These are phyloP conservation scores for Carollia perspicillata DNA, from an alignment of 2,113 vertebrate genomes.

Conservation along the genomic window DNA sequence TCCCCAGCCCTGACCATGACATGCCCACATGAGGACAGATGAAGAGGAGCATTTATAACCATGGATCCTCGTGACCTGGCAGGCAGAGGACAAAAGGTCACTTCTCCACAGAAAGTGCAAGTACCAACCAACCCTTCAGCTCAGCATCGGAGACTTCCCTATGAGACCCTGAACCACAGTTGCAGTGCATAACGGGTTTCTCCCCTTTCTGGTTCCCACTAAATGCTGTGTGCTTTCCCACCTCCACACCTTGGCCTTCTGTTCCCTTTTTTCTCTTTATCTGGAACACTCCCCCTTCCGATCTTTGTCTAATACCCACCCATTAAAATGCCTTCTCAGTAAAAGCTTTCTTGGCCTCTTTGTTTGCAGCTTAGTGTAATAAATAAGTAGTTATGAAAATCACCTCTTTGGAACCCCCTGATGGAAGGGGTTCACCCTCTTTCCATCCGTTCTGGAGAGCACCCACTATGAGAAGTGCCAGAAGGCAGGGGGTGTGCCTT, in stretches of 20 bases:
- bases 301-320: neutral
- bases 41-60: neutral
- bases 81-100: neutral
- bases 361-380: neutral
- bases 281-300: neutral
- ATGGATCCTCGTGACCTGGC: neutral
- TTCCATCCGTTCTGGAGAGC: neutral
- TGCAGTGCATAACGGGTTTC: neutral
- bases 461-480: neutral
- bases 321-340: neutral
- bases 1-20: neutral
- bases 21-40: neutral
- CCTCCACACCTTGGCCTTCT: neutral
- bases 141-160: neutral
- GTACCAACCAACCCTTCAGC: neutral
- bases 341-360: neutral
- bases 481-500: neutral
- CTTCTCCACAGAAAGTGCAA: neutral
- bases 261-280: neutral
- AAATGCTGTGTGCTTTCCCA: accelerated
- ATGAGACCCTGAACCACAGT: accelerated
- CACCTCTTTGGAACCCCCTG: neutral
- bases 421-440: neutral
- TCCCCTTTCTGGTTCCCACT: neutral
- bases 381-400: neutral